A percentile compares a stretch with the other conserved stretches of the same genome.
These are phyloP conservation scores for Sebastes vulpes DNA, from an alignment of 2,797 vertebrate species.

Conservation along the genomic window DNA sequence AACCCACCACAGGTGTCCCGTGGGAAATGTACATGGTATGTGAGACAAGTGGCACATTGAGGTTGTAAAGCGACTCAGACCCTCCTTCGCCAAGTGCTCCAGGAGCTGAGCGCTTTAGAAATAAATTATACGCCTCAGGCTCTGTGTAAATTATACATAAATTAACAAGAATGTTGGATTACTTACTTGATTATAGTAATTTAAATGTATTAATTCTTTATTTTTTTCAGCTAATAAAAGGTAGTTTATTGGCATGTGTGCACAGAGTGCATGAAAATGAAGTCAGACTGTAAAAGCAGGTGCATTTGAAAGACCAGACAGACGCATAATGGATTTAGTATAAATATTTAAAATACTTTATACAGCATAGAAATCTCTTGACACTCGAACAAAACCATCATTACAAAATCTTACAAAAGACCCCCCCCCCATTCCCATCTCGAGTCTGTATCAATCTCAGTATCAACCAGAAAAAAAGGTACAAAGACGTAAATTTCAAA, in stretches of 20 bases:
- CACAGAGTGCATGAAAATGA: background rate
- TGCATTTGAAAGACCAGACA: conserved; percentile 66
- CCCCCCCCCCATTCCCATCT: conserved; percentile 16
- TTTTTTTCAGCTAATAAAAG: background rate
- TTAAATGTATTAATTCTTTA: conserved; percentile 6
- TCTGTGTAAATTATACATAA: conserved; percentile 14
- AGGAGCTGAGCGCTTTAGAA: conserved; percentile 5
- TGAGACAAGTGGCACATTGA: conserved; percentile 48
- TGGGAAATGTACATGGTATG: conserved; percentile 67
- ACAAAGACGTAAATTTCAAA: conserved; percentile 81
- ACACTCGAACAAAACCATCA: conserved; percentile 79
- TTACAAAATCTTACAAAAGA: conserved; percentile 88
- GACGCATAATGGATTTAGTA: conserved; percentile 75
- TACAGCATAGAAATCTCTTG: conserved; percentile 89
- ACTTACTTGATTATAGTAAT: conserved; percentile 1
- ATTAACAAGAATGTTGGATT: conserved; percentile 14
- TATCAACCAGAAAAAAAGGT: conserved; percentile 71
- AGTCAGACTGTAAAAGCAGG: conserved; percentile 29
- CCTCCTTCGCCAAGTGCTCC: background rate
- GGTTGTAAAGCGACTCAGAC: conserved; percentile 25
- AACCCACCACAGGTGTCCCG: conserved; percentile 65
- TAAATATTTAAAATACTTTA: conserved; percentile 89
- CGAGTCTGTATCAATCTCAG: conserved; percentile 72
- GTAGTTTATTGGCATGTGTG: background rate
- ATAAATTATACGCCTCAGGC: conserved; percentile 11